These are phyloP conservation scores for Pipistrellus nathusii DNA, from an alignment of 2,797 vertebrate species.

Conservation along the genomic window DNA sequence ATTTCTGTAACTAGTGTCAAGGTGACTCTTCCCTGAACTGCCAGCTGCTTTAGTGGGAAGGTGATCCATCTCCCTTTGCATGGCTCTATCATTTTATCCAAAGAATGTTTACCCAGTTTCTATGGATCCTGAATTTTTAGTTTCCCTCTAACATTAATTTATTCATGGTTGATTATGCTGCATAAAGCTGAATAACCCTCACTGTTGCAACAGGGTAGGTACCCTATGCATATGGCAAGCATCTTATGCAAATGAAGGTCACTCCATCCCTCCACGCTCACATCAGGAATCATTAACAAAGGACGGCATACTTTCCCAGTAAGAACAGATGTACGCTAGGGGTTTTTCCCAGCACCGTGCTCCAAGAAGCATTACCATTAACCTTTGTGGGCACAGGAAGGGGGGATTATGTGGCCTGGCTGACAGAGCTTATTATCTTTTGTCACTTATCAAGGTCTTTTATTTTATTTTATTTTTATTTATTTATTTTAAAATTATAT, in stretches of 20 bases:
- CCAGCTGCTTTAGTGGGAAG: neutral
- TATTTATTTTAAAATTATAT: too few relatives aligned
- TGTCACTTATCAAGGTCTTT: neutral
- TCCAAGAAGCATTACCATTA: neutral
- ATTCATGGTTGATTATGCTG: neutral
- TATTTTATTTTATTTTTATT: neutral
- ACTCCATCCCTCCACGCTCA: rapidly evolving
- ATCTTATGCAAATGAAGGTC: too few relatives aligned
- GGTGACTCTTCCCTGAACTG: neutral
- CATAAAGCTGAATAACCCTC: neutral
- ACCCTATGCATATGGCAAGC: too few relatives aligned
- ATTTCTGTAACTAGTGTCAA: neutral
- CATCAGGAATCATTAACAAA: neutral
- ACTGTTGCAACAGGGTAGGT: neutral
- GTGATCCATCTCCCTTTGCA: neutral
- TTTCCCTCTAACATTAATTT: neutral
- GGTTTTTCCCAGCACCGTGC: too few relatives aligned
- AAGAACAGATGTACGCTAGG: neutral
- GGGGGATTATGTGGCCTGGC: neutral
- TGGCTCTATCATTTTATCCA: neutral
- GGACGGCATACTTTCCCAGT: too few relatives aligned
- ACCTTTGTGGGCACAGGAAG: too few relatives aligned
- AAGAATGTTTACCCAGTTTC: neutral
- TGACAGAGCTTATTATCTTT: neutral
- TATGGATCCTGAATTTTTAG: neutral